Evolutionary conservation across 1,140 invertebrate genomes (phyloP).

Genomic region (Pseudomyrmex sp.): DNA sequence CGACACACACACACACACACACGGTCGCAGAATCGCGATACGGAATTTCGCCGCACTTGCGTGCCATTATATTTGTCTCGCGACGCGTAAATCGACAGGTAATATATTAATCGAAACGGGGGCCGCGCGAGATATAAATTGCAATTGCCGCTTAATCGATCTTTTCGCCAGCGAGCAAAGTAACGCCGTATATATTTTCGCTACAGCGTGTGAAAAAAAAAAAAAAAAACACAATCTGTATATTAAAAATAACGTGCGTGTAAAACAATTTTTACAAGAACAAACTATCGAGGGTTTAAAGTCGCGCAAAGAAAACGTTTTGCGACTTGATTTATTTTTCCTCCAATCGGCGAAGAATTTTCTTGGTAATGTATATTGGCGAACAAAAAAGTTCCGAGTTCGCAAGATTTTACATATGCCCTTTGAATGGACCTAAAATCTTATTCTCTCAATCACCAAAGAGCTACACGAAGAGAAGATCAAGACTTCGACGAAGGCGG

Average conservation of each 20-base stretch:
- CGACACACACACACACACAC: background rate
- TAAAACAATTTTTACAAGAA: no score
- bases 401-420: background rate
- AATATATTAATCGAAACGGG: background rate
- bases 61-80: conserved; percentile 46
- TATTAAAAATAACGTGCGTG: background rate
- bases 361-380: no score
- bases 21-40: conserved; percentile 31
- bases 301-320: background rate
- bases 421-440: background rate
- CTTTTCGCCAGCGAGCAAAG: background rate
- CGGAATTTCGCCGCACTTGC: conserved; percentile 13
- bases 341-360: no score
- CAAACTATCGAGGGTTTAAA: no score
- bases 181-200: no score
- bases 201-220: no score
- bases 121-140: background rate
- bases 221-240: background rate
- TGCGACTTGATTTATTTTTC: no score
- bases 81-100: conserved; percentile 25
- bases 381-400: no score
- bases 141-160: conserved; percentile 1
- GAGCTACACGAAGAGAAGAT: background rate
- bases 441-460: background rate
- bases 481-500: conserved; percentile 1